Percentiles rank a stretch among this genome's conserved stretches.
Conservation (phyloP, 64 coral and sea anemone genomes). For the Montipora sp. region DNA sequence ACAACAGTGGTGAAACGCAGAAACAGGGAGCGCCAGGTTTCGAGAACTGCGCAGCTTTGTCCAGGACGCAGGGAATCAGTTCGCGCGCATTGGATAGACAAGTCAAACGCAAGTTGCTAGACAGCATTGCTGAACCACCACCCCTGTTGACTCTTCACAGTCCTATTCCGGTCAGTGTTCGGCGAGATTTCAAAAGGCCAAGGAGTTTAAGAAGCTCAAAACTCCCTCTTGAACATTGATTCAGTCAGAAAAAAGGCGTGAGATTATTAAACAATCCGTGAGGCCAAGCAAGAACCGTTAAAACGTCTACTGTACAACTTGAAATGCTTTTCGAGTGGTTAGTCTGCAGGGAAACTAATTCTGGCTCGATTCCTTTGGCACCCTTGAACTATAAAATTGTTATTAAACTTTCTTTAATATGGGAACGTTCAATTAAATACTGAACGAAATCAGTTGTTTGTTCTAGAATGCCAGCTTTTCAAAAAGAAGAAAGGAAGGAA, state of each 20-base stretch:
- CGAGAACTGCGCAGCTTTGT: background rate
- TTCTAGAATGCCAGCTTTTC: too few relatives aligned
- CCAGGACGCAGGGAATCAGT: background rate
- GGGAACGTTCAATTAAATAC: too few relatives aligned
- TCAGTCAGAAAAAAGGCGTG: background rate
- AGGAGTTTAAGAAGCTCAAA: slow-evolving; percentile 8
- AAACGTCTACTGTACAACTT: too few relatives aligned
- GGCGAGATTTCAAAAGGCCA: slow-evolving; percentile 87
- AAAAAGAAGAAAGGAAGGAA: too few relatives aligned
- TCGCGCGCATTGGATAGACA: slow-evolving; percentile 3
- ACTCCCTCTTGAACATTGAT: background rate
- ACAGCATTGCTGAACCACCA: slow-evolving; percentile 79
- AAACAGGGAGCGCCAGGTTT: background rate
- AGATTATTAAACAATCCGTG: background rate
- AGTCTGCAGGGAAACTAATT: background rate
- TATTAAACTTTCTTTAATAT: too few relatives aligned
- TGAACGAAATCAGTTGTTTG: too few relatives aligned
- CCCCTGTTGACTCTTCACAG: slow-evolving; percentile 67
- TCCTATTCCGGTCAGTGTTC: slow-evolving; percentile 69
- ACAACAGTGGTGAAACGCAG: background rate
- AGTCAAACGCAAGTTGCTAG: slow-evolving; percentile 75
- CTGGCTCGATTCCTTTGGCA: too few relatives aligned
- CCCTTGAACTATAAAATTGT: too few relatives aligned
- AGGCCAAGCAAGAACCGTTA: background rate
- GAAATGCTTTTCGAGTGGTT: background rate